Conservation (phyloP, 2,888 invertebrate genomes). For the Encarsia formosa region DNA sequence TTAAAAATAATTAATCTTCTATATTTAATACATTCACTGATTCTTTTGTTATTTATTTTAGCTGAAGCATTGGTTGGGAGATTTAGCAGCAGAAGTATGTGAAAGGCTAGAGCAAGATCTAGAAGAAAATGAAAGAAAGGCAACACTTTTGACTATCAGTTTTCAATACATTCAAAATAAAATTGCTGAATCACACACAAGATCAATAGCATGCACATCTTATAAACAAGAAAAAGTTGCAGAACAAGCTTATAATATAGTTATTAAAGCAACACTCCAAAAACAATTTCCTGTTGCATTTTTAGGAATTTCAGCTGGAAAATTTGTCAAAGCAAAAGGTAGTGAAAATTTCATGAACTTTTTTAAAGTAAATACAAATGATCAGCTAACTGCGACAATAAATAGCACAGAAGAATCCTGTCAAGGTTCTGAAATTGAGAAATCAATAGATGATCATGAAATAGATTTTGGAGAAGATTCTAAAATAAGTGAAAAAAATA, state of each 20-base stretch:
- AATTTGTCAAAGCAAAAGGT: slow-evolving; percentile 44
- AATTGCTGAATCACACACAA: slow-evolving; percentile 52
- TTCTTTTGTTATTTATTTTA: slow-evolving; percentile 38
- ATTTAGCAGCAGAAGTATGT: slow-evolving; percentile 76
- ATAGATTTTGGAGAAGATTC: not conserved
- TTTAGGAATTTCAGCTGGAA: slow-evolving; percentile 55
- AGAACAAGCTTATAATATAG: slow-evolving; percentile 62
- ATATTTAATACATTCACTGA: not conserved
- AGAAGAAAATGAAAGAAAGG: slow-evolving; percentile 75
- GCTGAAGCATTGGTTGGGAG: slow-evolving; percentile 71
- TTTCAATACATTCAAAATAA: slow-evolving; percentile 51
- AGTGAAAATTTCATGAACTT: slow-evolving; percentile 42
- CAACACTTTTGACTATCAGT: slow-evolving; percentile 74
- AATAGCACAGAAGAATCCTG: not conserved
- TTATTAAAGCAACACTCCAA: slow-evolving; percentile 61
- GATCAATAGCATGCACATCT: slow-evolving; percentile 59
- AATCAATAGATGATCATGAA: not conserved
- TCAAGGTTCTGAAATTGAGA: not conserved
- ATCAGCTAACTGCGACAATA: not conserved
- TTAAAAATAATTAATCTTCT: no score
- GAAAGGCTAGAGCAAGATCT: slow-evolving; percentile 79
- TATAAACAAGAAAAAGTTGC: slow-evolving; percentile 67
- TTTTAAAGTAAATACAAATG: slow-evolving; percentile 35
- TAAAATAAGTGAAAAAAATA: not conserved
- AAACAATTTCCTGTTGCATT: slow-evolving; percentile 52